Conservation (phyloP, 2,113 vertebrate species). For the Excalfactoria chinensis region DNA sequence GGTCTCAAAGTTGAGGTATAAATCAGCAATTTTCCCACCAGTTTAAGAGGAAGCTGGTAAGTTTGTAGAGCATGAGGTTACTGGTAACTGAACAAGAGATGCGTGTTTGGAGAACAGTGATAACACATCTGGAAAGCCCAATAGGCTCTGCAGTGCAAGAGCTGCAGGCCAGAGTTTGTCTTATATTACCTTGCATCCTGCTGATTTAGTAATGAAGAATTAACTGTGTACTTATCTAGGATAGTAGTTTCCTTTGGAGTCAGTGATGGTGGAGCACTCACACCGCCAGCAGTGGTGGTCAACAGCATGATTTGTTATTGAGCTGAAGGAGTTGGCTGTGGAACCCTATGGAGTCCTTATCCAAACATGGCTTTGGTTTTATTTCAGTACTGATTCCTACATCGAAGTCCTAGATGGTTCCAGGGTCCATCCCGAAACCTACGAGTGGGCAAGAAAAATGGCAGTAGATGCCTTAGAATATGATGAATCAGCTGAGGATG, state of each 20-base stretch:
- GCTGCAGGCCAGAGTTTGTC: background rate
- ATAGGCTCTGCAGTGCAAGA: background rate
- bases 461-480: constrained; percentile 97
- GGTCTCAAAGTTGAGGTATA: background rate
- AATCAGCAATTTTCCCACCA: background rate
- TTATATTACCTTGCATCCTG: background rate
- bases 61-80: background rate
- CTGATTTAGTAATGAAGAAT: background rate
- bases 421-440: constrained; percentile 96
- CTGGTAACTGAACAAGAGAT: background rate
- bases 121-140: background rate
- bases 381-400: constrained; percentile 95
- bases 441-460: constrained; percentile 99
- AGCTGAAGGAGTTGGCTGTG: background rate
- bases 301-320: rapidly evolving
- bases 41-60: background rate
- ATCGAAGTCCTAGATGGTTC: constrained; percentile 98
- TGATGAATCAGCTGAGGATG: constrained; percentile 97
- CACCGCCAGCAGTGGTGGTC: background rate
- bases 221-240: background rate
- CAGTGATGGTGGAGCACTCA: background rate
- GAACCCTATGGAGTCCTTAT: background rate
- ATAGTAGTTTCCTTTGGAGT: background rate
- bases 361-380: background rate
- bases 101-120: background rate